Evolutionary conservation across 2,797 vertebrate genomes (phyloP), one percentile per base, ranked within the genome.

Genomic region (Spea hammondii): DNA sequence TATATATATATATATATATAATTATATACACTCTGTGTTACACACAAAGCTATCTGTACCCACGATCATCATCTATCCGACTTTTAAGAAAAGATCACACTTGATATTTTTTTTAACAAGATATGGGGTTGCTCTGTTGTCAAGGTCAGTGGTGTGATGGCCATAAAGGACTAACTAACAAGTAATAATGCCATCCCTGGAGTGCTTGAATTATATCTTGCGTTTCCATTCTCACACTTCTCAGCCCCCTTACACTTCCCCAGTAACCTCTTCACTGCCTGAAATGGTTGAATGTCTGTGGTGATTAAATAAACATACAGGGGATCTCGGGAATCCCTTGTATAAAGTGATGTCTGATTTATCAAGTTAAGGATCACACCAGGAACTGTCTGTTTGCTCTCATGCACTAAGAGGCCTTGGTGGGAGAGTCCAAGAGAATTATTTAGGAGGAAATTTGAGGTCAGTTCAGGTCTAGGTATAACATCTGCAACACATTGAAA

Each of bases 121-220:
- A 85, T 89, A 84, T 84, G 85, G 86, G 84, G 83, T 6, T 86
- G 88, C 89, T 90, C 87, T 90, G 86, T 87, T 88, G 87, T 85
- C 90, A 89, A 84, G 86, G 78, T 87, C 87, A 77, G 85, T 83
- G 87, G 88, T 78, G 54, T 89, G 88, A 86, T 86, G 89, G 84
- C 89, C 91, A 90, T 83, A 85, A 88, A 88, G 85, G 86, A 72
- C 85, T 86, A 86, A 84, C 82, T 86, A 83, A 85, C 87, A 87
- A 73, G 67, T 75, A 86, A 84, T 84, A 80, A 75, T 83, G 86
- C 85, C 84, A 75, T 89, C 84, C 85, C 85, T 86, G 83, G 84
- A 87, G 86, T 76, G 85, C 83, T 85, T 85, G 86, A 84, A 86
- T 72, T 46, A 53, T 85, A 85, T 83, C 82, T 84, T 76, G 84